These are phyloP conservation scores for Eublepharis macularius DNA, from an alignment of 2,113 vertebrate genomes.

Conservation along the genomic window DNA sequence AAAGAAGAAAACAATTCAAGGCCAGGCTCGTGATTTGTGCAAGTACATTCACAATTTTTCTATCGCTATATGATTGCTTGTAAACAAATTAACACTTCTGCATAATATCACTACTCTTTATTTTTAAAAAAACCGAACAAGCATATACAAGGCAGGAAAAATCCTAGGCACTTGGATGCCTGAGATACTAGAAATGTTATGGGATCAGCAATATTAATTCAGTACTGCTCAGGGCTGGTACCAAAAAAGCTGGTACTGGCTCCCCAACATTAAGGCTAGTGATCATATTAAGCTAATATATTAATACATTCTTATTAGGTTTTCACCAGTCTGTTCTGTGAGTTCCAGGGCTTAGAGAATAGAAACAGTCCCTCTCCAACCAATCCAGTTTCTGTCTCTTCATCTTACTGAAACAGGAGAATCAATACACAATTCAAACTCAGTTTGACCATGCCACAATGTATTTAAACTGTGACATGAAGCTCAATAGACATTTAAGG, in stretches of 20 bases:
- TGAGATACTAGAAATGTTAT: not conserved
- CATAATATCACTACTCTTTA: not conserved
- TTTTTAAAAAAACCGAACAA: not conserved
- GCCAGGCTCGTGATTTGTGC: not conserved
- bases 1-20: not conserved
- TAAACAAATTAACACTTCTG: slow-evolving; percentile 35
- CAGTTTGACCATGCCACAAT: not conserved
- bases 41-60: not conserved
- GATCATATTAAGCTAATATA: not conserved
- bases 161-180: not conserved
- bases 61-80: slow-evolving; percentile 30
- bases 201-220: not conserved
- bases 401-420: not conserved
- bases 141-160: not conserved
- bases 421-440: not conserved
- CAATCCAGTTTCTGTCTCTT: not conserved
- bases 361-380: not conserved
- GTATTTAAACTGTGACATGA: not conserved
- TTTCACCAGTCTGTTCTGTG: not conserved
- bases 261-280: not conserved
- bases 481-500: not conserved
- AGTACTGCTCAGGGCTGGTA: not conserved
- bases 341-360: not conserved
- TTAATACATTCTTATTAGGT: not conserved
- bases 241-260: not conserved